These are phyloP conservation scores for Heliconius melpomene DNA, from an alignment of 1,140 invertebrate genomes.

Conservation along the genomic window DNA sequence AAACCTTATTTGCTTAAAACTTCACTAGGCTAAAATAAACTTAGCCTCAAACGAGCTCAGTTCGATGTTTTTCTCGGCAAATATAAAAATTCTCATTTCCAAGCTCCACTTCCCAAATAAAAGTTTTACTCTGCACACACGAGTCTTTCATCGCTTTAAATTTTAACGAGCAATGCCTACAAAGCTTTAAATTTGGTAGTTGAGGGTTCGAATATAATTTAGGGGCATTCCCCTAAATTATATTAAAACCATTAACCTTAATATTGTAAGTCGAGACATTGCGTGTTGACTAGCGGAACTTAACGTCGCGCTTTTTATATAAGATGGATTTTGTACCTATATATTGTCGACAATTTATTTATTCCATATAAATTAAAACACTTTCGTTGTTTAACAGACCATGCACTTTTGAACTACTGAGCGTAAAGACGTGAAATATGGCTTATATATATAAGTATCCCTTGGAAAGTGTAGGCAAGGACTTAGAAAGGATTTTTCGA, in stretches of 20 bases:
- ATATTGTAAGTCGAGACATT: too few species aligned
- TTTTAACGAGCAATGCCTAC: neutral
- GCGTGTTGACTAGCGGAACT: too few species aligned
- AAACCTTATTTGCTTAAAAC: neutral
- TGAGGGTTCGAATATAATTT: neutral
- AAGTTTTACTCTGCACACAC: neutral
- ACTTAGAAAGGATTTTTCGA: too few species aligned
- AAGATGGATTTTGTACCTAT: too few species aligned
- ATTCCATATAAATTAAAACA: too few species aligned
- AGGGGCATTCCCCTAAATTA: neutral
- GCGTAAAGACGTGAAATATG: too few species aligned
- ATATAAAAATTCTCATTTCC: slow-evolving; percentile 3
- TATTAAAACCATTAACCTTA: neutral
- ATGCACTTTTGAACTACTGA: too few species aligned
- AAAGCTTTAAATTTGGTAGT: neutral
- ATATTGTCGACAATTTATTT: too few species aligned
- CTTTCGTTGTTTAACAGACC: too few species aligned
- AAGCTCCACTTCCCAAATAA: neutral
- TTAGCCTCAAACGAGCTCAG: slow-evolving; percentile 9
- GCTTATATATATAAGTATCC: too few species aligned
- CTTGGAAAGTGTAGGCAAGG: too few species aligned
- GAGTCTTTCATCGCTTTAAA: neutral
- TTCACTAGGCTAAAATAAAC: neutral
- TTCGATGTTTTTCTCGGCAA: neutral
- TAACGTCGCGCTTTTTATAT: too few species aligned